Conservation (phyloP, 2,113 vertebrate genomes). For the Albula glossodonta region DNA sequence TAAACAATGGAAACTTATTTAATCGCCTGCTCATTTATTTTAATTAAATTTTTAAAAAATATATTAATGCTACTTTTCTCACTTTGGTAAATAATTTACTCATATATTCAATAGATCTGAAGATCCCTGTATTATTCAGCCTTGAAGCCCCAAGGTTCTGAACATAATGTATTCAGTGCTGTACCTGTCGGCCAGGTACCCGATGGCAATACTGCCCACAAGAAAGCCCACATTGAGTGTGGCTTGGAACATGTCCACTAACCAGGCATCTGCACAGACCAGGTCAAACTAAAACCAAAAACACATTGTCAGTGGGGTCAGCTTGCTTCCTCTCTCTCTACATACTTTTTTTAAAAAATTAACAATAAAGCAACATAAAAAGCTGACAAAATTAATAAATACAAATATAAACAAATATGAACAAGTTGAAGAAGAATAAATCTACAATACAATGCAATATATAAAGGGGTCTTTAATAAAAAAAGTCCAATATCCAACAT, state of each 20-base stretch:
- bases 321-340: background rate
- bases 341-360: too few species aligned
- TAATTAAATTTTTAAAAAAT: background rate
- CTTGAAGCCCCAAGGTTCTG: background rate
- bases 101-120: background rate
- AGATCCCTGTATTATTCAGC: background rate
- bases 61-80: background rate
- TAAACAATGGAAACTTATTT: too few species aligned
- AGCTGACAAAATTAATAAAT: too few species aligned
- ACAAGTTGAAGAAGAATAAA: too few species aligned
- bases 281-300: slow-evolving; percentile 82
- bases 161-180: background rate
- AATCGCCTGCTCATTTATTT: too few species aligned
- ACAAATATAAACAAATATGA: too few species aligned
- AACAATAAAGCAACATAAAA: too few species aligned
- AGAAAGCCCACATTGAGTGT: slow-evolving; percentile 88
- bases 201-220: slow-evolving; percentile 79
- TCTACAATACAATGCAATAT: too few species aligned
- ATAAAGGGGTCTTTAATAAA: too few species aligned
- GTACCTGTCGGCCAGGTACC: slow-evolving; percentile 93
- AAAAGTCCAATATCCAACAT: background rate
- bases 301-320: slow-evolving; percentile 3
- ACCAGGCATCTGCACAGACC: slow-evolving; percentile 83
- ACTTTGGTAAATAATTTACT: background rate
- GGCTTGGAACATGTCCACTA: slow-evolving; percentile 88